These are phyloP conservation scores for Scaptomyza hsui DNA, from an alignment of 1,140 invertebrate genomes.

Conservation along the genomic window DNA sequence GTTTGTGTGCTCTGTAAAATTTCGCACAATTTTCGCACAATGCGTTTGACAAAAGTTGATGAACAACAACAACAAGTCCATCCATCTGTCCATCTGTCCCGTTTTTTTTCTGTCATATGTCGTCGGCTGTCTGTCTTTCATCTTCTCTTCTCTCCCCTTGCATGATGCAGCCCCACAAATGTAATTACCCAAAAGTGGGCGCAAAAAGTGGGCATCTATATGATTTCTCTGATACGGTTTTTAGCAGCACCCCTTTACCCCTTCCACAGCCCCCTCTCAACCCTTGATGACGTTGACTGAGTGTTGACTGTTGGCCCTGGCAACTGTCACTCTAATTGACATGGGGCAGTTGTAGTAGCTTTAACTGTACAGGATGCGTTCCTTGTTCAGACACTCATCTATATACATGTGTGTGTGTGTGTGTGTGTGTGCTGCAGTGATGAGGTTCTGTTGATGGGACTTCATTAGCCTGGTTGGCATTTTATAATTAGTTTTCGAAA, in stretches of 20 bases:
- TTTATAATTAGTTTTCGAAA: constrained; percentile 45
- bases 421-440: constrained; percentile 3
- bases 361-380: neutral
- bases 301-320: constrained; percentile 42
- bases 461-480: constrained; percentile 40
- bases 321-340: constrained; percentile 73
- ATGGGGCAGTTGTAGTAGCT: constrained; percentile 22
- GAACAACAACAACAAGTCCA: constrained; percentile 38
- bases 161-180: constrained; percentile 37
- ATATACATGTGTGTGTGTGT: neutral
- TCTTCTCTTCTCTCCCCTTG: neutral
- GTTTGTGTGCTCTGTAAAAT: constrained; percentile 50
- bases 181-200: constrained; percentile 67
- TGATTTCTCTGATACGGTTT: constrained; percentile 28
- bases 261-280: neutral
- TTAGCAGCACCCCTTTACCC: constrained; percentile 17
- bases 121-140: constrained; percentile 1
- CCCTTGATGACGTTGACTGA: constrained; percentile 26
- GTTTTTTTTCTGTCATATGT: constrained; percentile 20
- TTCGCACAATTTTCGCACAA: constrained; percentile 68
- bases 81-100: constrained; percentile 3
- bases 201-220: constrained; percentile 41
- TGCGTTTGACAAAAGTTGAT: constrained; percentile 71
- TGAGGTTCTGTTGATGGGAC: constrained; percentile 26
- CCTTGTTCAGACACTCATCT: neutral